Evolutionary conservation across 2,888 invertebrate species (phyloP).

Genomic region (Leistus spinibarbis): DNA sequence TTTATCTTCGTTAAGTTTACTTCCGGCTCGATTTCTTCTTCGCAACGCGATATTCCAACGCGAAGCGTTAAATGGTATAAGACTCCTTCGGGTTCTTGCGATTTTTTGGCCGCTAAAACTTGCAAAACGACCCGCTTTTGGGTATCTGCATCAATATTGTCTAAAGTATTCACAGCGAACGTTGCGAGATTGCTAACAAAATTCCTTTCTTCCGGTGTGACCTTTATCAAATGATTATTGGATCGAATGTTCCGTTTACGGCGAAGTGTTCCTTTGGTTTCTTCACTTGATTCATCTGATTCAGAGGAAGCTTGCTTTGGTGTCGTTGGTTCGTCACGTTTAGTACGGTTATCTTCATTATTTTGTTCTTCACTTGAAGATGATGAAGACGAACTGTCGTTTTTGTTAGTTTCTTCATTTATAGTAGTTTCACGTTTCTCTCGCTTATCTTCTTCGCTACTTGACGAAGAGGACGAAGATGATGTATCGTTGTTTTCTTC

Average conservation of each 20-base stretch:
- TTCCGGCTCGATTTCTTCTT: slow-evolving; percentile 45
- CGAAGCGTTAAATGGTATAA: slow-evolving; percentile 57
- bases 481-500: slow-evolving; percentile 27
- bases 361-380: slow-evolving; percentile 10
- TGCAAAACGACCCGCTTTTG: slow-evolving; percentile 58
- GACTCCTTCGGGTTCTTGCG: slow-evolving; percentile 51
- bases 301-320: slow-evolving; percentile 24
- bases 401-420: slow-evolving; percentile 34
- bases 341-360: neutral
- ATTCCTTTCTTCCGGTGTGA: slow-evolving; percentile 48
- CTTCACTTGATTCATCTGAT: slow-evolving; percentile 33
- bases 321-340: slow-evolving; percentile 21
- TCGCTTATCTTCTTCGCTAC: slow-evolving; percentile 35
- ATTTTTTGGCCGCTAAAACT: slow-evolving; percentile 56
- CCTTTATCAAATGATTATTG: slow-evolving; percentile 45
- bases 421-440: slow-evolving; percentile 19
- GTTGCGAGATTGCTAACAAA: slow-evolving; percentile 56
- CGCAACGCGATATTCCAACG: slow-evolving; percentile 58
- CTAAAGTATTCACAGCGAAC: slow-evolving; percentile 58
- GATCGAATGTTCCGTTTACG: slow-evolving; percentile 43
- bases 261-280: slow-evolving; percentile 25
- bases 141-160: slow-evolving; percentile 60
- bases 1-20: slow-evolving; percentile 17
- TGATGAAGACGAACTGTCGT: slow-evolving; percentile 7
- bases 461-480: slow-evolving; percentile 34